Base-by-base conservation (phyloP, 2,113 vertebrate species). In the Ammodramus savannarum region DNA sequence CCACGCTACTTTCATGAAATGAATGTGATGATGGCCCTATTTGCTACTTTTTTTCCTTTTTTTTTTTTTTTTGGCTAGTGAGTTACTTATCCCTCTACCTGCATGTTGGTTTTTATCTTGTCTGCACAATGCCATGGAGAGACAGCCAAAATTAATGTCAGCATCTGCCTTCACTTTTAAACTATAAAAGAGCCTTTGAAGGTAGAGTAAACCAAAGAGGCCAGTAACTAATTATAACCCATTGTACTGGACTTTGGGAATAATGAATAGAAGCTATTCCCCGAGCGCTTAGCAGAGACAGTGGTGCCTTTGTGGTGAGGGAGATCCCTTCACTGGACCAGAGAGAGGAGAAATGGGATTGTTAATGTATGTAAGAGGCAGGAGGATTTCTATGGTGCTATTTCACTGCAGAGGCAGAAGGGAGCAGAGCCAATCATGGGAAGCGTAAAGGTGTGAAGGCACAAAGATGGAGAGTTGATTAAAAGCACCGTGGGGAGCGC, bases 381-480 rank as follows among this genome's bases (percentile, higher is more conserved):
- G 85, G 69, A 87, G 87, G 36, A 95, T 96, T 94, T 96, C 89
- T 94, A 94, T 84, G 92, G 85, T 75, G 78, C 93, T 95, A 81
- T 95, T 96, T 97, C 95, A 94, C 63, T 81, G 93, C 82, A 69
- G 87, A 95, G 87, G 90, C 93, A 94, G 92, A 96, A 97, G 75
- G 91, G 87, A 96, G 92, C 92, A 94, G 72, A 96, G 85, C 92
- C 95, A 91, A 96, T 97, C 95, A 95, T 75, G 91, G 89, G 90
- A 95, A 97, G 90, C 85, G 72, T 81, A 90, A 96, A 95, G 93
- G 94, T 97, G 95, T 97, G 96, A 96, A 97, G 93, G 90, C 90
- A 95, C 87, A 91, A 96, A 95, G 93, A 96, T 88, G 90, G 87
- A 88, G 93, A 95, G 91, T 74, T 96, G 95, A 97, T 97, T 97